These are phyloP conservation scores for Engraulis encrasicolus DNA, from an alignment of 2,113 vertebrate species.

Conservation along the genomic window DNA sequence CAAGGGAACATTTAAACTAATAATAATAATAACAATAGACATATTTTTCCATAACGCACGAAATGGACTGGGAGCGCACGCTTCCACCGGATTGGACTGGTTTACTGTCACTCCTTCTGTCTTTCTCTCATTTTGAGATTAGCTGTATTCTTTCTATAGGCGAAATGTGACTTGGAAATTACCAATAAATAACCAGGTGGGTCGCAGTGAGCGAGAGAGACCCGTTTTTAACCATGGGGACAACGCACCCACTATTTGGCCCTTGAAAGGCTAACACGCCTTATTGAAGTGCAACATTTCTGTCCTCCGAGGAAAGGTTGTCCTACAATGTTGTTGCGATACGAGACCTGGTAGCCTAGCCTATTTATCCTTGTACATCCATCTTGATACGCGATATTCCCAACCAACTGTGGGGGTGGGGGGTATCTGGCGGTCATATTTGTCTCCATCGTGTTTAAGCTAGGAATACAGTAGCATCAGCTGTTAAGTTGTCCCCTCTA, in stretches of 20 bases:
- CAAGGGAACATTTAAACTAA: neutral
- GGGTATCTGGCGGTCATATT: constrained; percentile 42
- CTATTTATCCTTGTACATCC: constrained; percentile 33
- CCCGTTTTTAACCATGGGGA: neutral
- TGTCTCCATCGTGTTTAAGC: constrained; percentile 20
- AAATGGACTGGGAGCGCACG: constrained; percentile 34
- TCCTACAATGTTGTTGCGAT: neutral
- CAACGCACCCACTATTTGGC: neutral
- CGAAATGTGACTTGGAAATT: neutral
- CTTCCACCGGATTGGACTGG: constrained; percentile 52
- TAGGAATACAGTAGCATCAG: neutral
- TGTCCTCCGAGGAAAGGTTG: neutral
- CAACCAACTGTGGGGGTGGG: constrained; percentile 27
- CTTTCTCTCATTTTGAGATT: neutral
- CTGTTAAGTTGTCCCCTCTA: neutral
- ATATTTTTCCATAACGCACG: neutral
- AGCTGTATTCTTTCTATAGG: neutral
- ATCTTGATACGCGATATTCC: constrained; percentile 20
- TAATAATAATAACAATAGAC: neutral
- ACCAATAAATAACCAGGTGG: neutral
- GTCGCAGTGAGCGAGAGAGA: neutral
- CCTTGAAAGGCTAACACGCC: neutral
- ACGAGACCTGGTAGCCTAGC: neutral
- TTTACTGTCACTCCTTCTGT: constrained; percentile 34
- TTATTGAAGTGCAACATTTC: neutral